Conservation (phyloP, 2,113 vertebrate genomes). For the Gavialis gangeticus region DNA sequence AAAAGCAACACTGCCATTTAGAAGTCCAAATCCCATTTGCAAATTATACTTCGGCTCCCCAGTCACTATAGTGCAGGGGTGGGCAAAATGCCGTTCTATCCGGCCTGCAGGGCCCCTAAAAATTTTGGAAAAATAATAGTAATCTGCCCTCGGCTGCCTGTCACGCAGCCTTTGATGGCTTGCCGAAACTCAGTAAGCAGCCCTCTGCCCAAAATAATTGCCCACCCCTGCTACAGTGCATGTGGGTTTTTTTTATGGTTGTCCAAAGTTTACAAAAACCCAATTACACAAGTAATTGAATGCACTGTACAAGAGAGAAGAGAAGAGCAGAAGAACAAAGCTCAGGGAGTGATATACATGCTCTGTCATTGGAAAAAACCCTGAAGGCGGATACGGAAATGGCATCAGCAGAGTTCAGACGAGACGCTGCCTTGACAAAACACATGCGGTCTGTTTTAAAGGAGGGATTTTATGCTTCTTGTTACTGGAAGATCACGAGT, state of each 20-base stretch:
- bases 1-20: accelerated
- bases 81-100: no score
- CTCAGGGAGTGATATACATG: neutral
- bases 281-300: accelerated
- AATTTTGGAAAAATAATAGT: no score
- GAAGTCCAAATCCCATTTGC: neutral
- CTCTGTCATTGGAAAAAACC: neutral
- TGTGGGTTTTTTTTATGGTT: neutral
- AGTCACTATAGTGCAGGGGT: neutral
- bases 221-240: neutral
- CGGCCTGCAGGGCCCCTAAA: no score
- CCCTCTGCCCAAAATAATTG: no score
- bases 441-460: accelerated
- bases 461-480: neutral
- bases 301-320: accelerated
- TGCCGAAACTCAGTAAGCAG: no score
- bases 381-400: accelerated
- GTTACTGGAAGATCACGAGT: neutral
- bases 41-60: neutral
- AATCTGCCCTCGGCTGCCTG: no score
- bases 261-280: neutral
- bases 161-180: no score
- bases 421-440: accelerated
- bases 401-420: accelerated
- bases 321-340: neutral